Conservation (phyloP, 2,113 vertebrate species). For the Myrmophylax atrothorax region DNA sequence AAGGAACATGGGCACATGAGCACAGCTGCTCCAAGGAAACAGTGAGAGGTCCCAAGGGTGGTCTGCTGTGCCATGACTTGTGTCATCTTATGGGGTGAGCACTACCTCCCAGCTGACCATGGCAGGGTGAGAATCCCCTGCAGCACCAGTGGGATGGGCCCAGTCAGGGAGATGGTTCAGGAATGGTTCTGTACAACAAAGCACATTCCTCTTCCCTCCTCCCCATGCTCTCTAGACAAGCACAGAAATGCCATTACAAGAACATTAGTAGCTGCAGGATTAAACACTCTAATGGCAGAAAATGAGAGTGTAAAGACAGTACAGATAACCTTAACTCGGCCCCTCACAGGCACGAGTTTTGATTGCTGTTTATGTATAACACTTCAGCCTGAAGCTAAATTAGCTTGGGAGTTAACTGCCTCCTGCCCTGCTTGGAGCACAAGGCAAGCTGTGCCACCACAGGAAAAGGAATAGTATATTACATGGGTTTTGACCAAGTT, state of each 20-base stretch:
- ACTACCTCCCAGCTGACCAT: background rate
- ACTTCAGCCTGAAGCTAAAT: constrained; percentile 48
- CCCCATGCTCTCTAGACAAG: background rate
- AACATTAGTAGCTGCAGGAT: constrained; percentile 52
- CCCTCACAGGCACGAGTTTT: constrained; percentile 34
- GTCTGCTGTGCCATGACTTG: background rate
- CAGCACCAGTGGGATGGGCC: fast-evolving
- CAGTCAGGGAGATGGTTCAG: background rate
- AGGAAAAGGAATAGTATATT: constrained; percentile 39
- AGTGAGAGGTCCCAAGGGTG: background rate
- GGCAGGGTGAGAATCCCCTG: background rate
- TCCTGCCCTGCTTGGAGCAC: constrained; percentile 46
- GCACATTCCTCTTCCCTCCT: background rate
- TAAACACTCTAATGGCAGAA: constrained; percentile 55
- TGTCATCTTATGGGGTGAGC: background rate
- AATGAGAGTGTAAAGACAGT: constrained; percentile 62
- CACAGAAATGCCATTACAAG: constrained; percentile 51
- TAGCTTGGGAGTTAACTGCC: constrained; percentile 61
- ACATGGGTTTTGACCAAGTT: constrained; percentile 54
- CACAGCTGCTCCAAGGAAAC: fast-evolving
- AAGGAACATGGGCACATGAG: background rate
- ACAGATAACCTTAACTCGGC: constrained; percentile 56
- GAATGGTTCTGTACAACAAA: background rate
- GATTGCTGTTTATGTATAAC: constrained; percentile 60
- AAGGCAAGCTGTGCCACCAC: constrained; percentile 17